Conservation (phyloP, 1,140 invertebrate species). For the Meteorus sp. region DNA sequence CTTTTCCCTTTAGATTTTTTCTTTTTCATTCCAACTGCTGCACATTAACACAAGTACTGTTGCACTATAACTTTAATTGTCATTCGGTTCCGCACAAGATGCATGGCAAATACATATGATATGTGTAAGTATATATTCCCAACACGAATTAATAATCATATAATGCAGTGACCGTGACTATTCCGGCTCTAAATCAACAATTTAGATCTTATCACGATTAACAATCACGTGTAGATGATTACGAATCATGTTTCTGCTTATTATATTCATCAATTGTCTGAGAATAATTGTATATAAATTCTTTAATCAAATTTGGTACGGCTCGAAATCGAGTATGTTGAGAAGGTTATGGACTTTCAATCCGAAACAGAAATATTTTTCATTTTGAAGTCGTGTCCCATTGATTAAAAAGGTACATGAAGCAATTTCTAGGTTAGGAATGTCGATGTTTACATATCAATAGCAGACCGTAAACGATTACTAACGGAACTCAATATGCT, state of each 20-base stretch:
- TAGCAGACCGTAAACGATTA: too few relatives aligned
- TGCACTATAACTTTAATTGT: background rate
- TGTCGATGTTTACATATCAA: too few relatives aligned
- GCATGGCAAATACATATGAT: background rate
- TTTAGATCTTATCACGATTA: background rate
- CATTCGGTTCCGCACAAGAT: slow-evolving; percentile 2
- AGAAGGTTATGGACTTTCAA: background rate
- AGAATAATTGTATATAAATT: background rate
- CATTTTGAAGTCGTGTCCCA: too few relatives aligned
- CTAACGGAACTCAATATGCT: too few relatives aligned
- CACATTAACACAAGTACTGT: background rate
- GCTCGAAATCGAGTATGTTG: too few relatives aligned
- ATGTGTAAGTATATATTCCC: background rate
- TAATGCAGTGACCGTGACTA: background rate
- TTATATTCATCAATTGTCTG: background rate
- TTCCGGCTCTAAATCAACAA: background rate
- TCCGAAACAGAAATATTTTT: background rate
- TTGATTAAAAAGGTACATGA: too few relatives aligned
- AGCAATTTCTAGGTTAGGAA: too few relatives aligned
- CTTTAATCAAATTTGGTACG: background rate
- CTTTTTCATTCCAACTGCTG: background rate
- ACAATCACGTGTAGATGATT: slow-evolving; percentile 10
- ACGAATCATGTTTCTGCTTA: background rate
- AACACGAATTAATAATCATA: background rate
- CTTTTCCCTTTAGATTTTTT: background rate